Evolutionary conservation across 2,888 invertebrate species (phyloP).

Genomic region (Actias luna): DNA sequence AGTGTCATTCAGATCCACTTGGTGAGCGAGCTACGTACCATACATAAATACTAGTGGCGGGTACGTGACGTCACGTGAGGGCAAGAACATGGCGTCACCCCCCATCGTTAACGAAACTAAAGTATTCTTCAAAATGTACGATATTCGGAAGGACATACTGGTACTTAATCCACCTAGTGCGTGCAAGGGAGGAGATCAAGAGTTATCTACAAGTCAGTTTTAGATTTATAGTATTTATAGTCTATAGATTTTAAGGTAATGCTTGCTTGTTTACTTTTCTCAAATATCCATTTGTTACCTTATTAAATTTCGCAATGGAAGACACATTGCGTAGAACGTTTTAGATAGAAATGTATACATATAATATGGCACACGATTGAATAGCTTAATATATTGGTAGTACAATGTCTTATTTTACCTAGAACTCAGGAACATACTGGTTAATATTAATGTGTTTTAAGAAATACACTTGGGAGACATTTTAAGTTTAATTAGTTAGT

Average conservation of each 20-base stretch:
- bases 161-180: not conserved
- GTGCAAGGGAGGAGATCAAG: not conserved
- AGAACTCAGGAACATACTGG: not conserved
- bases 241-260: too few relatives aligned
- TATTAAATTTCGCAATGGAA: not conserved
- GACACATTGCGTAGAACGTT: not conserved
- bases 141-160: not conserved
- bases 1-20: not conserved
- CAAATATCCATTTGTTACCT: too few relatives aligned
- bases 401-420: not conserved
- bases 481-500: too few relatives aligned
- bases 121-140: conserved; percentile 37
- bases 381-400: too few relatives aligned
- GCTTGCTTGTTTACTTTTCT: too few relatives aligned
- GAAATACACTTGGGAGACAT: not conserved
- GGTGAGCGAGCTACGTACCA: not conserved
- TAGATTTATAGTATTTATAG: too few relatives aligned
- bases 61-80: not conserved
- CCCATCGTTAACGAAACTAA: conserved; percentile 50
- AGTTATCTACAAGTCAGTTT: not conserved
- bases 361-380: too few relatives aligned
- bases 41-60: not conserved
- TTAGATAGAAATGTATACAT: too few relatives aligned
- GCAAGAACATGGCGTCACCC: conserved; percentile 36
- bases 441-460: not conserved